Evolutionary conservation across 2,113 vertebrate species (phyloP).

Genomic region (Kobus ellipsiprymnus): DNA sequence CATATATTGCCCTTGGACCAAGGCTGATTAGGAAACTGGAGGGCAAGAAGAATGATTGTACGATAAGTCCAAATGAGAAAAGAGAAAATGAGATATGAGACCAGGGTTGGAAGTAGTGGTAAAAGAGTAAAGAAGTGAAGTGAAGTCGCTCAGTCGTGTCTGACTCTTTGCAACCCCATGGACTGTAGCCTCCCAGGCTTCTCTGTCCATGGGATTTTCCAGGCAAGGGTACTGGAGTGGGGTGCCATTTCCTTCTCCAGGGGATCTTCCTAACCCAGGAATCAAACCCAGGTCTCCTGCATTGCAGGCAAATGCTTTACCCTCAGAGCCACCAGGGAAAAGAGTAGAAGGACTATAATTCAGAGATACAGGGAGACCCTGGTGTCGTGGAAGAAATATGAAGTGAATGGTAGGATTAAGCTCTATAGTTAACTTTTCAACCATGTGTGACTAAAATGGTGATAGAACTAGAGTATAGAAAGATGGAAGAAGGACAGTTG

Average conservation of each 20-base stretch:
- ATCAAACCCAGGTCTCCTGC: too few relatives aligned
- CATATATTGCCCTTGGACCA: neutral
- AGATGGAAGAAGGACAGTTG: neutral
- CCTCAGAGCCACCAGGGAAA: neutral
- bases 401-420: neutral
- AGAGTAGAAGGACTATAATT: neutral
- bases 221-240: too few relatives aligned
- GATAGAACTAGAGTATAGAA: neutral
- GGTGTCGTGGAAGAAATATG: rapidly evolving
- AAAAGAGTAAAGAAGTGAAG: neutral
- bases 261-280: too few relatives aligned
- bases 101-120: too few relatives aligned
- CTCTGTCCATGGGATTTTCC: too few relatives aligned
- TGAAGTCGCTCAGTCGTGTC: rapidly evolving
- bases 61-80: neutral
- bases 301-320: too few relatives aligned
- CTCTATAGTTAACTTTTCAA: neutral
- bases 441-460: neutral
- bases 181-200: too few relatives aligned
- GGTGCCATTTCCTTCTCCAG: too few relatives aligned
- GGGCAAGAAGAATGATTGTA: neutral
- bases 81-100: neutral
- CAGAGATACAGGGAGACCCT: neutral
- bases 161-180: too few relatives aligned
- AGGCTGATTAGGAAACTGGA: neutral